Conservation (phyloP, 1,140 invertebrate genomes). For the Pseudomyrmex pallidus region DNA sequence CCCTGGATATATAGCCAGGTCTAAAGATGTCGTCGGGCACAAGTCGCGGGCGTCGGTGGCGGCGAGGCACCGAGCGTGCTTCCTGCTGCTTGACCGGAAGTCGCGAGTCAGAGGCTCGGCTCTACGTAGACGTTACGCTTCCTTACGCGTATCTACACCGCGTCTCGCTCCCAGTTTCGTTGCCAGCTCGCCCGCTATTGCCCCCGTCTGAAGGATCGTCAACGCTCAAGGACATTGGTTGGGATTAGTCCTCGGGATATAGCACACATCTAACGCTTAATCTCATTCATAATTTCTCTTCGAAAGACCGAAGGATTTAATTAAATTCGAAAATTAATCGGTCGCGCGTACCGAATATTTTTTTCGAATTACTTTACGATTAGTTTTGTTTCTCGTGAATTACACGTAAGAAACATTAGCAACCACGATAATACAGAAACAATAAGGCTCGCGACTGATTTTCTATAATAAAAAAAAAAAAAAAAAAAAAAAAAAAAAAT, state of each 20-base stretch:
- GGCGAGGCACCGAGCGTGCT: slow-evolving; percentile 76
- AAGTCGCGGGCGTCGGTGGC: slow-evolving; percentile 67
- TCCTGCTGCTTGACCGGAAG: slow-evolving; percentile 77
- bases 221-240: slow-evolving; percentile 62
- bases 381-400: neutral
- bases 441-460: neutral
- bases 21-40: slow-evolving; percentile 63
- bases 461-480: neutral
- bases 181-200: slow-evolving; percentile 56
- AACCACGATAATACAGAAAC: neutral
- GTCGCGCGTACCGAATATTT: no score
- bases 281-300: slow-evolving; percentile 47
- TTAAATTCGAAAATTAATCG: neutral
- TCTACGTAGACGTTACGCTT: slow-evolving; percentile 77
- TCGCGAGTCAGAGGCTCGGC: slow-evolving; percentile 77
- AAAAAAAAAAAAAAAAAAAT: no score
- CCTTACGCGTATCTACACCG: slow-evolving; percentile 76
- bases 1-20: slow-evolving; percentile 48
- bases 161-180: slow-evolving; percentile 73
- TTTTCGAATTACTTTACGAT: no score
- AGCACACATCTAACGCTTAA: neutral
- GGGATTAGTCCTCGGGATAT: slow-evolving; percentile 56
- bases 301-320: neutral
- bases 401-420: neutral
- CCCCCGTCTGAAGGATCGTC: slow-evolving; percentile 48